These are phyloP conservation scores for Theristicus caerulescens DNA, from an alignment of 2,113 vertebrate genomes.

Conservation along the genomic window DNA sequence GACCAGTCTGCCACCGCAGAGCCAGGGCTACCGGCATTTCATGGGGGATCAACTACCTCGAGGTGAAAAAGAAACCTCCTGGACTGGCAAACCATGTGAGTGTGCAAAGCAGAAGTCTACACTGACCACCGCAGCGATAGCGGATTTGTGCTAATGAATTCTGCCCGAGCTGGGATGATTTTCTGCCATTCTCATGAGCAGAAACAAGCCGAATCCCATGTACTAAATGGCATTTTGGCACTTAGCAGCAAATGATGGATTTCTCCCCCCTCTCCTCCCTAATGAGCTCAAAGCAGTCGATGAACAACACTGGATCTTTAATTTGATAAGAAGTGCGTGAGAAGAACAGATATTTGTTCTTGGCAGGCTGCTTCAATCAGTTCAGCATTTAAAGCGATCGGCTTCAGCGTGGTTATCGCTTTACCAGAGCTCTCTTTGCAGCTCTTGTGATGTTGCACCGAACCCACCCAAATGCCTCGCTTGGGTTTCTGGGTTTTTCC, in stretches of 20 bases:
- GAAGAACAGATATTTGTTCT: neutral
- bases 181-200: neutral
- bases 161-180: neutral
- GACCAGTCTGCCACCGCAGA: neutral
- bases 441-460: neutral
- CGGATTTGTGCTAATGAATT: neutral
- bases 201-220: neutral
- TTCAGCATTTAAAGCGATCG: rapidly evolving
- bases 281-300: neutral
- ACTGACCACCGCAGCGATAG: rapidly evolving
- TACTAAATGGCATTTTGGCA: neutral
- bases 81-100: rapidly evolving
- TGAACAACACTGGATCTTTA: neutral
- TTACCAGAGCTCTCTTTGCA: neutral
- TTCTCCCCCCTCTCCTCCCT: neutral
- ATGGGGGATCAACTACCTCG: rapidly evolving
- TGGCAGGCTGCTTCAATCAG: neutral
- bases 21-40: neutral
- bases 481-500: neutral
- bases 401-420: neutral
- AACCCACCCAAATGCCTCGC: neutral
- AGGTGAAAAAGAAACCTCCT: neutral
- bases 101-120: neutral
- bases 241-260: neutral
- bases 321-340: neutral